Conservation (phyloP, 1,140 invertebrate genomes). For the Caligus rogercresseyi region DNA sequence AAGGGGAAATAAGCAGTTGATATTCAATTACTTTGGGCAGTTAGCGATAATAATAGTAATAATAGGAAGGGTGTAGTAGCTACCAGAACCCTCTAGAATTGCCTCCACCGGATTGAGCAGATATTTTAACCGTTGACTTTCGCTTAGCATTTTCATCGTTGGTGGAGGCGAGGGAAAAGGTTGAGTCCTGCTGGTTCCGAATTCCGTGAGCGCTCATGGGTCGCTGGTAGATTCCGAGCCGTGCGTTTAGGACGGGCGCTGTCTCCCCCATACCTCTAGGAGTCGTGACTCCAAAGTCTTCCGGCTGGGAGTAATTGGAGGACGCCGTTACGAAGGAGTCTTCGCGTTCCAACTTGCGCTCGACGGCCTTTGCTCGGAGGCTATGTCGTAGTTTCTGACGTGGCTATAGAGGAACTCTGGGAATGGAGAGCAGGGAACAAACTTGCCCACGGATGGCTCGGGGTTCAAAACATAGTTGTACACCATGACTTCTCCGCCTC, state of each 20-base stretch:
- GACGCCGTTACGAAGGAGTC: not conserved
- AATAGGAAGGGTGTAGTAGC: too few relatives aligned
- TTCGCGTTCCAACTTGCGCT: not conserved
- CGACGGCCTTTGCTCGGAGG: not conserved
- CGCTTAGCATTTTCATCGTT: not conserved
- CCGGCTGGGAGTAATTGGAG: not conserved
- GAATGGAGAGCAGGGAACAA: not conserved
- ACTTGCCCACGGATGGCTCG: not conserved
- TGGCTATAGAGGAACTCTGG: not conserved
- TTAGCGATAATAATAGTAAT: not conserved
- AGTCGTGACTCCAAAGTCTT: not conserved
- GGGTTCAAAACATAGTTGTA: not conserved
- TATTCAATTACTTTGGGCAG: not conserved
- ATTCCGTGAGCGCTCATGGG: conserved; percentile 18
- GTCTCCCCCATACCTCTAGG: not conserved
- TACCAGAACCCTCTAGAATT: not conserved
- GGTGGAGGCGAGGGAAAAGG: conserved; percentile 8
- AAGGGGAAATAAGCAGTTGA: not conserved
- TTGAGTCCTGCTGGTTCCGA: conserved; percentile 20
- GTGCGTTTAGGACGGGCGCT: not conserved
- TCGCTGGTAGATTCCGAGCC: conserved; percentile 13
- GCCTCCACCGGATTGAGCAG: not conserved
- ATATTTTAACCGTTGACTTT: not conserved
- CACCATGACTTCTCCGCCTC: conserved; percentile 2
- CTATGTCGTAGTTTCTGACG: conserved; percentile 1